phyloP scores from a whole-genome alignment of 2,888 invertebrate genomes.

The Craniophora ligustri region DNA sequence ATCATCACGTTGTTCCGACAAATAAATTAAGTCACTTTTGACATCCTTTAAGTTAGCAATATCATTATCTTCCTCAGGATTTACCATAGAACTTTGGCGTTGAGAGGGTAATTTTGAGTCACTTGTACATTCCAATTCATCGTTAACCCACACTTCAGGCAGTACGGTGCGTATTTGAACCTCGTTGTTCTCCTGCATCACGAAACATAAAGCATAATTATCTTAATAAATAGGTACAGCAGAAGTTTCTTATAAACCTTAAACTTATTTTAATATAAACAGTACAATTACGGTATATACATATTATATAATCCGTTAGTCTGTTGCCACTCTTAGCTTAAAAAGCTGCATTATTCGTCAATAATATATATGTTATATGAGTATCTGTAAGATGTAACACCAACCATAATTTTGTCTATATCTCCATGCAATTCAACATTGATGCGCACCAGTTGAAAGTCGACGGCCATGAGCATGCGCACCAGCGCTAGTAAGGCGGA shows the following conservation, averaged over 20 bases:
- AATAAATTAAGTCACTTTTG: constrained; percentile 51
- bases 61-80: background rate
- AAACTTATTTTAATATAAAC: too few relatives aligned
- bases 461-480: constrained; percentile 74
- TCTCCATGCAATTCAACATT: constrained; percentile 71
- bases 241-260: background rate
- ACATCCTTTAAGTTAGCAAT: background rate
- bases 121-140: constrained; percentile 25
- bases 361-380: too few relatives aligned
- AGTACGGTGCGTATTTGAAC: constrained; percentile 72
- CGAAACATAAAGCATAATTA: background rate
- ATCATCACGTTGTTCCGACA: constrained; percentile 29
- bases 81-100: background rate
- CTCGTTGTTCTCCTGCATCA: constrained; percentile 72
- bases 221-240: background rate
- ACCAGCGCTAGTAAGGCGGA: constrained; percentile 70
- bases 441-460: constrained; percentile 78
- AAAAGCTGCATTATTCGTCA: too few relatives aligned
- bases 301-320: too few relatives aligned
- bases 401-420: constrained; percentile 77
- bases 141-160: constrained; percentile 60
- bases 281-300: too few relatives aligned
- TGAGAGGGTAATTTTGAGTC: constrained; percentile 13
- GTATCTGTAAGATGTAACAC: constrained; percentile 10
- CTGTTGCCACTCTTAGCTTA: too few relatives aligned